phyloP scores from a whole-genome alignment of 2,113 vertebrate species.

The rat (Rattus norvegicus) region DNA sequence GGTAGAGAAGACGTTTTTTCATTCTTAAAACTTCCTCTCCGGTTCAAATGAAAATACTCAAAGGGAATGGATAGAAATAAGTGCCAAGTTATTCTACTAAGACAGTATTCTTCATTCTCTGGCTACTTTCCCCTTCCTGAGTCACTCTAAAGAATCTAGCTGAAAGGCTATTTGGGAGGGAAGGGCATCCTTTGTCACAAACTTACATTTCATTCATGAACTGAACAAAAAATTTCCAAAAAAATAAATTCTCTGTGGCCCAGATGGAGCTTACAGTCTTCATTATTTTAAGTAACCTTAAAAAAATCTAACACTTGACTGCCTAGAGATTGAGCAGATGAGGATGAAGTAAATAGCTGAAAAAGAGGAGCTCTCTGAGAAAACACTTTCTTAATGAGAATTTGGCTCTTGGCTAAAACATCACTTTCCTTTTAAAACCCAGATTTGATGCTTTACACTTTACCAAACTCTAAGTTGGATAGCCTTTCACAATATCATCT shows the following conservation, averaged over 20 bases:
- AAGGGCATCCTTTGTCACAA: not conserved
- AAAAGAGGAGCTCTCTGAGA: not conserved
- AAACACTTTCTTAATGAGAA: not conserved
- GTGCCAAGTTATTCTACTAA: not conserved
- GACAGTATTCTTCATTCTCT: not conserved
- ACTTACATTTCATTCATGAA: not conserved
- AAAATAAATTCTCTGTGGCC: not conserved
- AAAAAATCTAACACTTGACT: not conserved
- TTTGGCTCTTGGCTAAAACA: not conserved
- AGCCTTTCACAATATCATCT: not conserved
- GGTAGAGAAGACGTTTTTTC: too few species aligned
- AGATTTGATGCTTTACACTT: not conserved
- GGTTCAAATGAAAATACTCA: not conserved
- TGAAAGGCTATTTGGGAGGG: not conserved
- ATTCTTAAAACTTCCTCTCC: not conserved
- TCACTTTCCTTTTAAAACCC: not conserved
- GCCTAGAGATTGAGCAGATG: slow-evolving; percentile 17
- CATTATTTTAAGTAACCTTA: slow-evolving; percentile 35
- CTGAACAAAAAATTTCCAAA: not conserved
- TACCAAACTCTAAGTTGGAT: not conserved
- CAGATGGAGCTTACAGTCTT: not conserved
- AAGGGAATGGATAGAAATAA: too few species aligned
- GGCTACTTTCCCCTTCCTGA: not conserved
- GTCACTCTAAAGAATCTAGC: not conserved
- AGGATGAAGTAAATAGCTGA: not conserved